Evolutionary conservation across 2,113 vertebrate genomes (phyloP), one percentile per base, ranked within the genome.

Genomic region (Hoplias malabaricus): DNA sequence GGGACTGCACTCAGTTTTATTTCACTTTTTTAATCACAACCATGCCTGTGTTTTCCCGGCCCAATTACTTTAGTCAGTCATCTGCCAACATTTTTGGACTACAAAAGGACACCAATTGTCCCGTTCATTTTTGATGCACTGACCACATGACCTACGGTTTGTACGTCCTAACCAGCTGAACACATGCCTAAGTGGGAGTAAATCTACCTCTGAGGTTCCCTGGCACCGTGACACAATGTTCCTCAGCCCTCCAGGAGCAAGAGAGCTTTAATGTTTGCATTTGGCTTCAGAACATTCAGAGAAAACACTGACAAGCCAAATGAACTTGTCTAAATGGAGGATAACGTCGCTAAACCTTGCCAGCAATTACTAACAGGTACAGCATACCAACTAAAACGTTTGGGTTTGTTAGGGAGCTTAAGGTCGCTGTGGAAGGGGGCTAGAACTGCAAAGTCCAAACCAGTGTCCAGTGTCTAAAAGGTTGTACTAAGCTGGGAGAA

Each of bases 351-450:
- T 14, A 0, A 43, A 62, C 34, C 16, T 31, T 62, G 73, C 82
- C 78, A 80, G 71, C 62, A 73, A 73, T 83, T 73, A 83, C 82
- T 83, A 83, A 83, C 78, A 77, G 82, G 82, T 83, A 83, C 53
- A 62, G 73, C 62, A 69, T 33, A 34, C 38, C 67, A 40, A 71
- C 53, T 56, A 57, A 77, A 71, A 66, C 16, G 40, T 67, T 79
- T 62, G 72, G 34, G 36, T 79, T 71, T 75, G 81, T 70, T 75
- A 43, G 40, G 43, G 40, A 70, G 77, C 31, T 50, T 72, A 33
- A 57, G 75, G 54, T 42, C 69, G 48, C 31, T 40, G 29, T 50
- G n/a, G 43, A 19, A 65, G 43, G 46, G 53, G 69, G 27, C 61
- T 40, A 21, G 33, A 75, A 48, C n/a, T 69, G 57, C 46, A 33